A percentile compares a stretch with the other conserved stretches of the same genome.
phyloP scores from a whole-genome alignment of 2,113 vertebrate genomes.

The Asarcornis scutulata region DNA sequence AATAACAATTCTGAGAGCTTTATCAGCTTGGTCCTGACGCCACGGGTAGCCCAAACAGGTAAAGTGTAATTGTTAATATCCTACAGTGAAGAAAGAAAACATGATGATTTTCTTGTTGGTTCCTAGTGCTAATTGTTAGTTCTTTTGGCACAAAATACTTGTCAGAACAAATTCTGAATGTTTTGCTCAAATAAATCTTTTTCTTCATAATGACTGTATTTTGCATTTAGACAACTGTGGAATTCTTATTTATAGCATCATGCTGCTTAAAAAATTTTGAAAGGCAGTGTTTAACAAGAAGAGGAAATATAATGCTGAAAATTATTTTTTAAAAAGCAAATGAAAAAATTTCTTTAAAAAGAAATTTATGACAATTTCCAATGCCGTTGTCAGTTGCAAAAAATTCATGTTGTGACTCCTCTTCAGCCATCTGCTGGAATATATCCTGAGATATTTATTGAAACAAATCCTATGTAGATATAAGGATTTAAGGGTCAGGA shows the following conservation, averaged over 20 bases:
- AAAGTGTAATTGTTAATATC: slow-evolving; percentile 82
- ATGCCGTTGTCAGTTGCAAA: background rate
- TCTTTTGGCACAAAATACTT: background rate
- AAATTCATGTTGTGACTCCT: background rate
- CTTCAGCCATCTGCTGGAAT: background rate
- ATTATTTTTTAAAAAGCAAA: background rate
- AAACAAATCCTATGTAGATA: background rate
- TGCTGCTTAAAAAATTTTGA: background rate
- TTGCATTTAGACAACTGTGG: background rate
- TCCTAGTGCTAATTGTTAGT: background rate
- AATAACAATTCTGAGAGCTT: slow-evolving; percentile 79
- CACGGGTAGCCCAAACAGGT: slow-evolving; percentile 82
- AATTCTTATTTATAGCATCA: background rate
- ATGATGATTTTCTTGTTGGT: background rate
- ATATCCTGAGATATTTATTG: background rate
- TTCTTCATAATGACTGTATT: background rate
- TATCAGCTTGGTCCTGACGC: slow-evolving; percentile 78
- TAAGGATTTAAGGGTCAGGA: background rate
- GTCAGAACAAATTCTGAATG: background rate
- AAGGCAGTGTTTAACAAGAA: background rate
- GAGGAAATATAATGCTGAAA: background rate
- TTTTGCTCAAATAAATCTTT: background rate
- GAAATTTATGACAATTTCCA: background rate
- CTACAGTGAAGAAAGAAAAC: slow-evolving; percentile 54
- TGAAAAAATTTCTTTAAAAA: too few species aligned